A percentile compares a stretch with the other conserved stretches of the same genome.
Evolutionary conservation across 1,140 invertebrate species (phyloP).

Genomic region (Ceratina japonica): DNA sequence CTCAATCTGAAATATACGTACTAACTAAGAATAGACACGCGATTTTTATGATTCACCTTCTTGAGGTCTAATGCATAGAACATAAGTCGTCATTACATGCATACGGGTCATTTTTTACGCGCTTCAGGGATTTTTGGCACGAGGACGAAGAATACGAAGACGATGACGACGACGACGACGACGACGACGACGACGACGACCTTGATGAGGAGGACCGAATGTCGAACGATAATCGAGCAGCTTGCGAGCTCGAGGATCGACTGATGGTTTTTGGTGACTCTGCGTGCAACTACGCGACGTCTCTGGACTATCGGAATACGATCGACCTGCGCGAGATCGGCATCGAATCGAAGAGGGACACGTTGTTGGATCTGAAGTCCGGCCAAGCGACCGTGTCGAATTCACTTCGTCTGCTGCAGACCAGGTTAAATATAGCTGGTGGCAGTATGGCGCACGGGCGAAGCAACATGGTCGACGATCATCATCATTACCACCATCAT

Average conservation of each 20-base stretch:
- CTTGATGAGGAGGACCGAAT: constrained; percentile 52
- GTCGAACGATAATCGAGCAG: constrained; percentile 29
- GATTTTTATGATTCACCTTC: too few species aligned
- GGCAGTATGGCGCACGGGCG: constrained; percentile 62
- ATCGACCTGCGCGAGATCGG: constrained; percentile 77
- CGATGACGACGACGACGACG: constrained; percentile 62
- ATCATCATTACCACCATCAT: constrained; percentile 58
- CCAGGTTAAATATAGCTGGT: constrained; percentile 74
- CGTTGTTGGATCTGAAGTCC: constrained; percentile 73
- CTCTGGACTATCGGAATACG: constrained; percentile 75
- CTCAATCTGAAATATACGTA: background rate
- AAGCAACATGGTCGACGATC: constrained; percentile 44
- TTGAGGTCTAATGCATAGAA: too few species aligned
- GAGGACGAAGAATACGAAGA: constrained; percentile 66
- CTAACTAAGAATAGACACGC: too few species aligned
- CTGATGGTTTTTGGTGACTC: constrained; percentile 68
- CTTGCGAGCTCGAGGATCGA: constrained; percentile 65
- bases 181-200: constrained; percentile 72
- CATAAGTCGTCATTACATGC: background rate
- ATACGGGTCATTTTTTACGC: constrained; percentile 1
- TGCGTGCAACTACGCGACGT: constrained; percentile 67
- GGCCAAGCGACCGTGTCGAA: constrained; percentile 65
- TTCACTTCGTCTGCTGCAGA: constrained; percentile 64
- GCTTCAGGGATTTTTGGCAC: constrained; percentile 68
- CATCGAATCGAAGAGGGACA: constrained; percentile 71